These are phyloP conservation scores for Parascotia fuliginaria DNA, from an alignment of 2,888 invertebrate species.

Conservation along the genomic window DNA sequence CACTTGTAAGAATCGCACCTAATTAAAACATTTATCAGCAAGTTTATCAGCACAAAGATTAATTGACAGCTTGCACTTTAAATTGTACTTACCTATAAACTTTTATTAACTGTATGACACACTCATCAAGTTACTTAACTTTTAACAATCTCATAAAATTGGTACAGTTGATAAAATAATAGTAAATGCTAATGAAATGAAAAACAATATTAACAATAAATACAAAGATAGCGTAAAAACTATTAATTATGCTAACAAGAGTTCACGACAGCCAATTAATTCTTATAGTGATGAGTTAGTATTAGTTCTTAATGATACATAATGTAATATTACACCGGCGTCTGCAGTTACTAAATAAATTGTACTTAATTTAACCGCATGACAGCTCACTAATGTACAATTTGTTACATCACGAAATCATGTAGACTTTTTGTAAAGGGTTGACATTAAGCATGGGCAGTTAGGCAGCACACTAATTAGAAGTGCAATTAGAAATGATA, in stretches of 20 bases:
- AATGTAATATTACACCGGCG: slow-evolving; percentile 31
- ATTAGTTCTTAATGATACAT: slow-evolving; percentile 27
- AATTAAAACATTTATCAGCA: no score
- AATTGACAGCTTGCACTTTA: no score
- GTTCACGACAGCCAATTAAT: slow-evolving; percentile 1
- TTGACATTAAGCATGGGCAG: slow-evolving; percentile 47
- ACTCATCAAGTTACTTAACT: no score
- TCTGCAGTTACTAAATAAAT: slow-evolving; percentile 33
- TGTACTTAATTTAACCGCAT: slow-evolving; percentile 24
- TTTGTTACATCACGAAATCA: slow-evolving; percentile 41
- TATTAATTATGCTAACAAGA: no score
- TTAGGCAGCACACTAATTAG: slow-evolving; percentile 58
- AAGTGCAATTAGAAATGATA: slow-evolving; percentile 56
- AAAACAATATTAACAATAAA: no score
- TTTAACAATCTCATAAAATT: no score
- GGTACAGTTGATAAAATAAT: no score
- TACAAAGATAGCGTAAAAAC: neutral
- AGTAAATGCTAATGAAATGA: no score
- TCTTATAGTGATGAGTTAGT: slow-evolving; percentile 22
- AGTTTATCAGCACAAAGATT: no score
- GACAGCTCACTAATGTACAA: slow-evolving; percentile 33
- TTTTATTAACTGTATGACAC: no score
- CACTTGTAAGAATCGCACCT: no score
- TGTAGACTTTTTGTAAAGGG: slow-evolving; percentile 44
- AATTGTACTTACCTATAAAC: no score